Percentiles rank a stretch among this genome's conserved stretches.
Conservation (phyloP, 2,888 invertebrate genomes). For the Cenopis cana region DNA sequence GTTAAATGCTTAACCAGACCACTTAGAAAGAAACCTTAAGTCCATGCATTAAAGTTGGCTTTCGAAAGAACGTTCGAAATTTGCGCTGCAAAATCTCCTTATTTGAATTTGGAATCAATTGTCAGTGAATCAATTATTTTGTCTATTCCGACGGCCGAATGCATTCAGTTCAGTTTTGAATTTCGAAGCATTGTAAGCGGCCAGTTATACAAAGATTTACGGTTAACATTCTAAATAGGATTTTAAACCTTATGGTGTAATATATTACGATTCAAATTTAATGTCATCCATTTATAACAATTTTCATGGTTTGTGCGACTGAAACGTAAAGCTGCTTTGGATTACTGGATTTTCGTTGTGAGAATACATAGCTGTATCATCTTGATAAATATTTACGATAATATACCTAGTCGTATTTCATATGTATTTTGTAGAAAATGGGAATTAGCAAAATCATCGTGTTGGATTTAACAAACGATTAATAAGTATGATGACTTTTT, state of each 20-base stretch:
- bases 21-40: background rate
- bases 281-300: background rate
- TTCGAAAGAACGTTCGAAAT: background rate
- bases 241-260: background rate
- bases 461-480: too few relatives aligned
- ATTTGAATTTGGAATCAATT: slow-evolving; percentile 42
- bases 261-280: background rate
- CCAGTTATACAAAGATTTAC: slow-evolving; percentile 7
- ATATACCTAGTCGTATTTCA: too few relatives aligned
- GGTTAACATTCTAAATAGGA: background rate
- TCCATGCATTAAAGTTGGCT: background rate
- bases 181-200: slow-evolving; percentile 21
- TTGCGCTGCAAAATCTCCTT: slow-evolving; percentile 30
- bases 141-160: slow-evolving; percentile 31
- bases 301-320: slow-evolving; percentile 1
- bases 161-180: slow-evolving; percentile 32
- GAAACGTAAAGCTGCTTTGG: background rate
- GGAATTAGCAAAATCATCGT: too few relatives aligned
- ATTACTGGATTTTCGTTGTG: background rate
- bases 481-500: too few relatives aligned
- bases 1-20: background rate
- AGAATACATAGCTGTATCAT: too few relatives aligned
- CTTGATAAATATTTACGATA: too few relatives aligned
- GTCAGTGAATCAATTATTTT: slow-evolving; percentile 43
- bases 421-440: too few relatives aligned